Evolutionary conservation across 1,140 invertebrate species (phyloP), one percentile per base, ranked within the genome.

Genomic region (Formica selysi): DNA sequence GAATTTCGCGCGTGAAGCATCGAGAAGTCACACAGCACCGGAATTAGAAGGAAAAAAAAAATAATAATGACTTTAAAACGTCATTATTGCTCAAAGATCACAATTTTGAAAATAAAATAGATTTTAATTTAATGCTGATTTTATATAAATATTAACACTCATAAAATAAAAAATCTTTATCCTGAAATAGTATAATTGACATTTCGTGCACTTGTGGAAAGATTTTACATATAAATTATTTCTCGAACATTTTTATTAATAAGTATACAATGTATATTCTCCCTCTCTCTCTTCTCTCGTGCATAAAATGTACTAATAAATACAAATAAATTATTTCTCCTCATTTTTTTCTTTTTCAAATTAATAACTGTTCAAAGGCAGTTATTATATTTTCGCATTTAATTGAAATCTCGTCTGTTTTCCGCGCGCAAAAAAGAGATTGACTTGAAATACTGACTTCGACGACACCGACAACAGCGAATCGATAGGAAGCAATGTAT

Each of bases 1-100:
- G 44, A 36, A 85, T 86, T 80, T 70, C 44, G 22, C 74, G 44
- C 76, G 79, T 54, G 26, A 83, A 61, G 67, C 38, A 61, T 19
- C 38, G 68, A 0, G 36, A 57, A 59, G 67, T 44, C 79, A 32
- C 79, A 32, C 1, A n/a, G 48, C 51, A n/a, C 16, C 13, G 48
- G 19, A 41, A 70, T 38, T 65, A 13, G 10, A 59, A 38, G 36
- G 2, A 6, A 22, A 26, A 11, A 29, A 70, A 67, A 41, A 57
- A 16, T 41, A 61, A 65, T 11, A 41, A 65, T 19, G 36, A 1
- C 16, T 3, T 22, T 32, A 61, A 22, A 54, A n/a, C 41, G 62
- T 36, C 62, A 16, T 65, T n/a, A n/a, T 19, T 6, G 32, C 29
- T 38, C 5, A 54, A 32, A 26, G 51, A 74, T 57, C 0, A 6